Conservation (phyloP, 2,888 invertebrate genomes). For the Lacanobia oleracea region DNA sequence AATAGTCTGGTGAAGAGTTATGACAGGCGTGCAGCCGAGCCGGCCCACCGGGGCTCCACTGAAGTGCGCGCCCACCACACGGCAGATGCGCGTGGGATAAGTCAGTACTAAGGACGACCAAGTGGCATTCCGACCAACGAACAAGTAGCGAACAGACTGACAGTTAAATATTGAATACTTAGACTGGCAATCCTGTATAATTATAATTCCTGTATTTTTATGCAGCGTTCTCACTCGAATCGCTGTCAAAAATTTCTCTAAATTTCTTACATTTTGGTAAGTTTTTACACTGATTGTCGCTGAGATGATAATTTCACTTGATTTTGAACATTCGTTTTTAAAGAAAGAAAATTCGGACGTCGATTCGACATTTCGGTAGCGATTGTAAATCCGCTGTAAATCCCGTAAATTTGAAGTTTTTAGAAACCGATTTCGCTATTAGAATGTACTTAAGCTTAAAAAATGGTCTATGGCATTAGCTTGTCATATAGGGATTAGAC, state of each 20-base stretch:
- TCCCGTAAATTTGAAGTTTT: background rate
- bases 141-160: background rate
- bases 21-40: slow-evolving; percentile 44
- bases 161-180: too few species aligned
- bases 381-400: too few species aligned
- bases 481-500: background rate
- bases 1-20: slow-evolving; percentile 66
- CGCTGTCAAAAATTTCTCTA: too few species aligned
- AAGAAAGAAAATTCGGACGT: too few species aligned
- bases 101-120: slow-evolving; percentile 12
- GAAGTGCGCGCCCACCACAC: slow-evolving; percentile 44
- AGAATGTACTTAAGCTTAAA: background rate
- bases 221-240: too few species aligned
- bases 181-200: too few species aligned
- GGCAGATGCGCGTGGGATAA: slow-evolving; percentile 18
- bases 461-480: background rate
- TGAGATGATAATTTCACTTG: too few species aligned
- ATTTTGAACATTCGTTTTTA: too few species aligned
- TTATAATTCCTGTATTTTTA: too few species aligned
- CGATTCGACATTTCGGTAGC: background rate
- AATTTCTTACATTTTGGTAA: background rate
- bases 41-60: slow-evolving; percentile 27
- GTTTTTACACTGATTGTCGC: too few species aligned
- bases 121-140: background rate
- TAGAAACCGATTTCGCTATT: background rate